These are phyloP conservation scores for Perca fluviatilis DNA, from an alignment of 2,113 vertebrate genomes.

Conservation along the genomic window DNA sequence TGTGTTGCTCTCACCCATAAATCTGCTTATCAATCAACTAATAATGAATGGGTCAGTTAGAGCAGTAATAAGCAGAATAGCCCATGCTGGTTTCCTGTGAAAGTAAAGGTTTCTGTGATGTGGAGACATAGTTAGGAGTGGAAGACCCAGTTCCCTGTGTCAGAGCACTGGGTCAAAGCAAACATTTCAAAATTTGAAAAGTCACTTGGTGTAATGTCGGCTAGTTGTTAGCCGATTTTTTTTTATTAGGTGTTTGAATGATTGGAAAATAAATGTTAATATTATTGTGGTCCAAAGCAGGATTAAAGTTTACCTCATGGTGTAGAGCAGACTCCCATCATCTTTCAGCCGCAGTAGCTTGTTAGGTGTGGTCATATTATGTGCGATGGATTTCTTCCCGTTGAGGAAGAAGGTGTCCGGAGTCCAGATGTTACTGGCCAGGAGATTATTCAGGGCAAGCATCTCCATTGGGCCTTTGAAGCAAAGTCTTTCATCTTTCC, in stretches of 20 bases:
- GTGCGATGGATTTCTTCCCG: slow-evolving; percentile 97
- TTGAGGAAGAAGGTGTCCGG: slow-evolving; percentile 98
- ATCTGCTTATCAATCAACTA: background rate
- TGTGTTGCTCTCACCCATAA: slow-evolving; percentile 1
- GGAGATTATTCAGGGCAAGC: slow-evolving; percentile 94
- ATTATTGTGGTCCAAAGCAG: too few species aligned
- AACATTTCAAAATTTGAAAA: slow-evolving; percentile 32
- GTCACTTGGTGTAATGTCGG: too few species aligned
- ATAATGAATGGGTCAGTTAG: background rate
- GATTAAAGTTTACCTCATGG: slow-evolving; percentile 90
- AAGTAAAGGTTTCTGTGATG: slow-evolving; percentile 6
- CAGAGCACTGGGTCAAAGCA: slow-evolving; percentile 27
- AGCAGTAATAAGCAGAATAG: background rate
- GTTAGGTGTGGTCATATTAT: slow-evolving; percentile 99
- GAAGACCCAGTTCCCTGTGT: background rate
- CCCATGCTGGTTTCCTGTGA: background rate
- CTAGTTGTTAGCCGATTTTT: too few species aligned
- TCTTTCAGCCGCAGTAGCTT: slow-evolving; percentile 95
- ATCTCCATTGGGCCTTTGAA: slow-evolving; percentile 97
- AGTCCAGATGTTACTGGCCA: slow-evolving; percentile 99
- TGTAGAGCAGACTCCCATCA: slow-evolving; percentile 96
- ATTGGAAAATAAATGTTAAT: too few species aligned
- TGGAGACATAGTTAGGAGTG: slow-evolving; percentile 33
- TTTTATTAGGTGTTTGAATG: too few species aligned
- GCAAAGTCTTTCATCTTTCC: slow-evolving; percentile 95